These are phyloP conservation scores for Ardeotis arabs DNA, from an alignment of 2,113 vertebrate genomes.

Conservation along the genomic window DNA sequence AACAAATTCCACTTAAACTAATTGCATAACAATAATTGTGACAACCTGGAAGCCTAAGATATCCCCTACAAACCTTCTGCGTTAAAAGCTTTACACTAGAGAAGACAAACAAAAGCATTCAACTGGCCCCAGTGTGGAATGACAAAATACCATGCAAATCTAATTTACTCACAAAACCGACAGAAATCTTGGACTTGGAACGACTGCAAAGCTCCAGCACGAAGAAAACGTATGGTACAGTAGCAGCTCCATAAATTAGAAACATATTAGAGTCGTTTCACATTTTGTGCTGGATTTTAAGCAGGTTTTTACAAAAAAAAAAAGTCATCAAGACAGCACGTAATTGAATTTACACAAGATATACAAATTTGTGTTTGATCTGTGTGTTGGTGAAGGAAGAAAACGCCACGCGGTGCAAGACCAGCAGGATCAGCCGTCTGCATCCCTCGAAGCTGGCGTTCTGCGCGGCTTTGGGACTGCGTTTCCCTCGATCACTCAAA, in stretches of 20 bases:
- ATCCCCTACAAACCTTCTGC: not conserved
- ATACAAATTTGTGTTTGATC: not conserved
- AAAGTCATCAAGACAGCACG: not conserved
- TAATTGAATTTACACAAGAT: too few relatives aligned
- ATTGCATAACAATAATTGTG: not conserved
- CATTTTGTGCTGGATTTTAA: not conserved
- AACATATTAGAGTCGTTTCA: not conserved
- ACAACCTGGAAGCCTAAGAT: not conserved
- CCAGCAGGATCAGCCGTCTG: fast-evolving
- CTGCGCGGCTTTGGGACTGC: not conserved
- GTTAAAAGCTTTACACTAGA: not conserved
- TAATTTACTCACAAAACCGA: not conserved
- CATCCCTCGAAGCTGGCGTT: not conserved
- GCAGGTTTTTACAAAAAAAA: not conserved
- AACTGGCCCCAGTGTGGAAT: not conserved
- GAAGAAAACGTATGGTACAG: not conserved
- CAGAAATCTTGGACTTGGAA: not conserved
- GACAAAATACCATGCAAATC: not conserved
- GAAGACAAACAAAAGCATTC: not conserved
- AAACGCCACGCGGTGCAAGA: fast-evolving
- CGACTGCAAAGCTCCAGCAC: fast-evolving
- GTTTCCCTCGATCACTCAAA: not conserved
- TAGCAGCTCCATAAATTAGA: not conserved
- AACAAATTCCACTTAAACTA: not conserved
- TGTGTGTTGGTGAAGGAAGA: not conserved